phyloP scores from a whole-genome alignment of 2,888 invertebrate species.

The Acleris laterana region DNA sequence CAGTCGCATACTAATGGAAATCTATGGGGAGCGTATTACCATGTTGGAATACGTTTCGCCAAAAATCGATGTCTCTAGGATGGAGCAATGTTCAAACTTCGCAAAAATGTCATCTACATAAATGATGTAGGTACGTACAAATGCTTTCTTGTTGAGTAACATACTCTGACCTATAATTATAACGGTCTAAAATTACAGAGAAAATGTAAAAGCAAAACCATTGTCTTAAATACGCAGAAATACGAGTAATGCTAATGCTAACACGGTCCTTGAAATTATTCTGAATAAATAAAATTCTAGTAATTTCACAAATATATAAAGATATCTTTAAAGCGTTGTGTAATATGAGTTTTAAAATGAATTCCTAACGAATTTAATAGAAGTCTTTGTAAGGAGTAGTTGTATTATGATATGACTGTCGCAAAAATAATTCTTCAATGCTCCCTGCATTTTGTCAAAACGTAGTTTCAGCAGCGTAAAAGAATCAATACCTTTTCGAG shows the following conservation, averaged over 20 bases:
- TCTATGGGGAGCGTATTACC: conserved; percentile 21
- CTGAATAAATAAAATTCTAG: neutral
- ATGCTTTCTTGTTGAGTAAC: too few species aligned
- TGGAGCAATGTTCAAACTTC: neutral
- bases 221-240: neutral
- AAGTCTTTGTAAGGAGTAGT: too few species aligned
- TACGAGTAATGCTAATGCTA: neutral
- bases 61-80: neutral
- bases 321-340: too few species aligned
- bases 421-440: neutral
- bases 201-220: neutral
- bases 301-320: too few species aligned
- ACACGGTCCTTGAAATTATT: neutral
- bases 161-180: neutral
- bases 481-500: too few species aligned
- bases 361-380: too few species aligned
- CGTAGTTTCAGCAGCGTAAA: neutral
- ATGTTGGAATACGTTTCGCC: neutral
- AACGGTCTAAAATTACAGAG: neutral
- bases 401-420: neutral
- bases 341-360: too few species aligned
- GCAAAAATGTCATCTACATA: too few species aligned
- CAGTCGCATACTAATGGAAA: conserved; percentile 29
- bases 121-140: too few species aligned
- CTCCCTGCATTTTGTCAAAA: neutral